Evolutionary conservation across 2,113 vertebrate species (phyloP), one percentile per base, ranked within the genome.

Genomic region (Chamaea fasciata): DNA sequence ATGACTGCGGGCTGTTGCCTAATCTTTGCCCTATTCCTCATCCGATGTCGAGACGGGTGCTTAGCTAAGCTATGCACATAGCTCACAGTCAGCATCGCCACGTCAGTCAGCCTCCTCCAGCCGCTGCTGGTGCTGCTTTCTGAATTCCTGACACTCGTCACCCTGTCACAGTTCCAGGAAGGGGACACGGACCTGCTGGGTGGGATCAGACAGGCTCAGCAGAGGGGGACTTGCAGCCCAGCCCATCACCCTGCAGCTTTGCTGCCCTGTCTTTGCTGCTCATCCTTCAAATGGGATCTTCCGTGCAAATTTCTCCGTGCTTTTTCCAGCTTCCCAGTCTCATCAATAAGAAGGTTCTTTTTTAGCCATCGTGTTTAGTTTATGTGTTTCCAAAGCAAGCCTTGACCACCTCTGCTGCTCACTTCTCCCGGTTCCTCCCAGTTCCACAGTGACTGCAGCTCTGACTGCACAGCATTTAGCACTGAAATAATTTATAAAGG

Each of bases 41-140:
- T 27, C 44, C 1, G 4, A 19, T 30, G 65, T 69, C 12, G 2
- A 76, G 93, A 60, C 46, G 3, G 28, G 84, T 76, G 87, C 89
- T 95, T 87, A 95, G 94, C 91, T 91, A 22, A 96, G 70, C 81
- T 87, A 26, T 49, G 87, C 84, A 60, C 94, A 77, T 35, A 83
- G 50, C 82, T 94, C 15, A 0, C 59, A 70, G 90, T 90, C 91
- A 94, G 78, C 91, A 83, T 49, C 0, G 0, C 83, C 69, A 6
- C 47, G 22, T 63, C 85, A 47, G 37, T 82, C 87, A 60, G 53
- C 19, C 74, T 60, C 53, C 71, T 81, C 70, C 77, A 52, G 74
- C 90, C 65, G 0, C 47, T 91, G 30, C 82, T 65, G 0, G 37
- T 81, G 27, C 82, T 83, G 17, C 15, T 52, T 20, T 41, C 82